Percentiles rank a stretch among this genome's conserved stretches.
Evolutionary conservation across 2,888 invertebrate genomes (phyloP).

Genomic region (Callosobruchus maculatus): DNA sequence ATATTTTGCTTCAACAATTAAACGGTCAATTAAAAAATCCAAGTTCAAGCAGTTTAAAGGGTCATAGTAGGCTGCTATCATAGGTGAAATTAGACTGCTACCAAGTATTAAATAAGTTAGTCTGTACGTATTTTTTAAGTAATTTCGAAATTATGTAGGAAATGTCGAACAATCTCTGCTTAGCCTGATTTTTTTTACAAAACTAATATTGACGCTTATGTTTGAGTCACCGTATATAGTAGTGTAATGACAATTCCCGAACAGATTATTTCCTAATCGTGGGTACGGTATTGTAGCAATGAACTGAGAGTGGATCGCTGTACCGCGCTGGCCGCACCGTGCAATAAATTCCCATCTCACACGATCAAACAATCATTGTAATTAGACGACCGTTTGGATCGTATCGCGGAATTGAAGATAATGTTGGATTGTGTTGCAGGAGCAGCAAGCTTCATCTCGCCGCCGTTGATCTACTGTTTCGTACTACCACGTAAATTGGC

Average conservation of each 20-base stretch:
- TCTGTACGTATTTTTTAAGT: too few species aligned
- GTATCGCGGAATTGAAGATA: not conserved
- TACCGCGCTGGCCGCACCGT: not conserved
- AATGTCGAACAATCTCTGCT: too few species aligned
- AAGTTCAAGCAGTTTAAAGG: too few species aligned
- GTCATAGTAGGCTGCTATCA: too few species aligned
- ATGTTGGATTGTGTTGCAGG: not conserved
- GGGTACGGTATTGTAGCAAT: not conserved
- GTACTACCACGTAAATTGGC: not conserved
- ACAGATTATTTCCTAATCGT: not conserved
- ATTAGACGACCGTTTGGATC: not conserved
- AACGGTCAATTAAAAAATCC: too few species aligned
- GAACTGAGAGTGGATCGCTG: not conserved
- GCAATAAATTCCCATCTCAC: not conserved
- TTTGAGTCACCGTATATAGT: not conserved
- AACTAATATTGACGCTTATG: not conserved
- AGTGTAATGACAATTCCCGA: not conserved
- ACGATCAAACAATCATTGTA: not conserved
- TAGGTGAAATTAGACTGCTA: too few species aligned
- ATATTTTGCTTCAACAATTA: too few species aligned
- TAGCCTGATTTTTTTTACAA: not conserved
- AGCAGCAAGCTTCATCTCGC: not conserved
- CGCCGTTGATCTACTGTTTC: not conserved
- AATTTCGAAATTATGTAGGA: too few species aligned
- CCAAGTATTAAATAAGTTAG: too few species aligned